These are phyloP conservation scores for Ephydatia muelleri DNA, from an alignment of 37 sponge, comb jelly and placozoan species.

Conservation along the genomic window DNA sequence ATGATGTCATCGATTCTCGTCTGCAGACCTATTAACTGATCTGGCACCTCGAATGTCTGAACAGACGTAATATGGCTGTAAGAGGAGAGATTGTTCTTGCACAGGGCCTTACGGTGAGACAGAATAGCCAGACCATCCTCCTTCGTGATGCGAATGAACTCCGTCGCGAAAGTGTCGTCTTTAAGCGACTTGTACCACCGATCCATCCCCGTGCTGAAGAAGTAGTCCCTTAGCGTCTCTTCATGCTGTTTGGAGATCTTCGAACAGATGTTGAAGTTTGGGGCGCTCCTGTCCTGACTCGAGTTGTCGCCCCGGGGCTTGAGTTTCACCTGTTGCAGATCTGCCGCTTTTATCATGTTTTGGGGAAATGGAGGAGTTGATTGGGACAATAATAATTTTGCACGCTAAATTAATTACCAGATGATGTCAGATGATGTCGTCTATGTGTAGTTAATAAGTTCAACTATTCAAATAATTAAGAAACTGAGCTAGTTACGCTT, in stretches of 20 bases:
- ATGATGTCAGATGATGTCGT: no score
- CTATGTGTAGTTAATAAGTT: no score
- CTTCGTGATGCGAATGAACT: constrained; percentile 8
- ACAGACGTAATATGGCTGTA: constrained; percentile 6
- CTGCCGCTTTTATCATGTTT: no score
- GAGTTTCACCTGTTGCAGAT: constrained; percentile 27
- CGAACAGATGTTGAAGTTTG: constrained; percentile 7
- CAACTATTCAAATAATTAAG: no score
- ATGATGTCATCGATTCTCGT: constrained; percentile 5
- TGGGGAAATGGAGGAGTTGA: no score
- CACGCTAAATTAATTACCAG: no score
- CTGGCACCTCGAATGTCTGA: neutral
- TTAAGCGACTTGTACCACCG: constrained; percentile 23
- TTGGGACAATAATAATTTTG: no score
- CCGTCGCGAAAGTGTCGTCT: constrained; percentile 18
- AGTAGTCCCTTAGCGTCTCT: constrained; percentile 20
- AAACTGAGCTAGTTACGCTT: no score
- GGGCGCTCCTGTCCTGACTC: constrained; percentile 34
- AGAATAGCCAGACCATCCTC: constrained; percentile 24
- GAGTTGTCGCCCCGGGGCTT: neutral
- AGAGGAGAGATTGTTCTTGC: no score
- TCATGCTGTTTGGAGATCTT: constrained; percentile 25
- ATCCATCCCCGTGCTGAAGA: constrained; percentile 39
- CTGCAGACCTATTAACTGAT: neutral
- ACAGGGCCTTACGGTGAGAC: neutral